Base-by-base conservation (phyloP, 64 coral and sea anemone species). In the Dendronephthya gigantea region DNA sequence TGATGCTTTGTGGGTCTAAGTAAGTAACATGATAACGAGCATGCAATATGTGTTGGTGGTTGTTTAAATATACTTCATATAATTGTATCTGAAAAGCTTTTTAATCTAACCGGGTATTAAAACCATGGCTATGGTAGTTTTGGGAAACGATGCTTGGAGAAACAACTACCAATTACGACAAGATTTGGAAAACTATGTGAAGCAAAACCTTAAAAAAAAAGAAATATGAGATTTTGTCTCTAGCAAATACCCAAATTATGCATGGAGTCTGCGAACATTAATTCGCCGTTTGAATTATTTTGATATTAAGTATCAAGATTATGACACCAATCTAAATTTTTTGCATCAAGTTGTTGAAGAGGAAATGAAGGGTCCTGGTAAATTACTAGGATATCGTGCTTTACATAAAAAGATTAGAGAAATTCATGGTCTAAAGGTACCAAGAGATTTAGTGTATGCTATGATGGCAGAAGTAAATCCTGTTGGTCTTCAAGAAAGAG, bases 141-240 rank as follows among this genome's bases (percentile, higher is more conserved):
- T n/a, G n/a, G n/a, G n/a, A n/a, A n/a, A n/a, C n/a, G n/a, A n/a
- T n/a, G n/a, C n/a, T n/a, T n/a, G n/a, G n/a, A n/a, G n/a, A n/a
- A n/a, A n/a, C n/a, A n/a, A n/a, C n/a, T n/a, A n/a, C n/a, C n/a
- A 40, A 48, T 50, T 84, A 84, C 45, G 49, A 45, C 22, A 84
- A 84, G 83, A 84, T 45, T 84, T 84, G 83, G 17, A 39, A 4
- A 45, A 39, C 35, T 84, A 48, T 48, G 83, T 84, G 45, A 50
- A 45, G 49, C 83, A 84, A 84, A 84, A 84, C 30, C 50, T 84
- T 40, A 84, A 30, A 25, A 39, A 84, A 30, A 84, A 48, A 48
- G 83, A 84, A 48, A 50, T 84, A 16, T 84, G 45, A 84, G 45
- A 48, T 84, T 45, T 84, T 27, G 83, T 84, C 30, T 39, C 9